Evolutionary conservation across 1,140 invertebrate genomes (phyloP).

Genomic region (Oppia nitens): DNA sequence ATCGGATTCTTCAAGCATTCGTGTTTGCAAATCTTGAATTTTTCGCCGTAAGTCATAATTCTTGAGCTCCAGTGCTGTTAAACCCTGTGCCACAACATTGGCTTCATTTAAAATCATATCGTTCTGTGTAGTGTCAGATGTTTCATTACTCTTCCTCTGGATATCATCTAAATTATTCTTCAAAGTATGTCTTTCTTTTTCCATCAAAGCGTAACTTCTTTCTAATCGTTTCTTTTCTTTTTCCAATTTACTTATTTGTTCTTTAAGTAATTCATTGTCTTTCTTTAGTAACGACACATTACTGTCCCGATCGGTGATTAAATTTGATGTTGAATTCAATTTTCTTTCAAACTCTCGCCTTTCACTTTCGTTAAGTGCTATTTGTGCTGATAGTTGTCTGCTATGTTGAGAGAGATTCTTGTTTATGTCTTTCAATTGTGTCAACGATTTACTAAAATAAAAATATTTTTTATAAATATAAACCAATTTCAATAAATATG

Average conservation of each 20-base stretch:
- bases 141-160: not conserved
- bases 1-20: not conserved
- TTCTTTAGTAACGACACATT: not conserved
- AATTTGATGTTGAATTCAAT: not conserved
- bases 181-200: not conserved
- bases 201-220: not conserved
- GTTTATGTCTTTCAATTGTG: not conserved
- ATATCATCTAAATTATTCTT: not conserved
- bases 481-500: not conserved
- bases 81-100: not conserved
- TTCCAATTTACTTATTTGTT: not conserved
- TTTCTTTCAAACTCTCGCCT: not conserved
- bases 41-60: not conserved
- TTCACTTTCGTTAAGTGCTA: not conserved
- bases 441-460: not conserved
- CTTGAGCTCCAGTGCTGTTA: not conserved
- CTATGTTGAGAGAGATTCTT: not conserved
- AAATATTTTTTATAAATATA: not conserved
- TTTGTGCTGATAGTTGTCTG: not conserved
- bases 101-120: not conserved
- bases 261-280: not conserved
- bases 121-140: not conserved
- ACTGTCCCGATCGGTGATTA: not conserved
- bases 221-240: not conserved
- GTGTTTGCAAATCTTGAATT: not conserved